Conservation (phyloP, 2,797 vertebrate genomes). For the Gymnodraco acuticeps region DNA sequence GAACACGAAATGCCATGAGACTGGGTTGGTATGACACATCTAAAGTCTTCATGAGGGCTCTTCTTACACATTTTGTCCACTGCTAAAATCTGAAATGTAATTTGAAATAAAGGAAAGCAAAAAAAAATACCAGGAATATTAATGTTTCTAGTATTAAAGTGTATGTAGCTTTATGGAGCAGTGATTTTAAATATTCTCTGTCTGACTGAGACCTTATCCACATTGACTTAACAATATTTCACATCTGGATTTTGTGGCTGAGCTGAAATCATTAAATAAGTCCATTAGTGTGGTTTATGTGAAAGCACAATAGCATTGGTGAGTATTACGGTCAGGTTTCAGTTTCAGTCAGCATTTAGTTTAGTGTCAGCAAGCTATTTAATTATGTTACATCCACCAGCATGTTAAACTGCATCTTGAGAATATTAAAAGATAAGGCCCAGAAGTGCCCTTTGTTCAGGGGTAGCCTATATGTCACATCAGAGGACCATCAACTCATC, state of each 20-base stretch:
- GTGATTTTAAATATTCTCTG: slow-evolving; percentile 16
- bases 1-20: too few relatives aligned
- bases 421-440: slow-evolving; percentile 44
- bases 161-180: not conserved
- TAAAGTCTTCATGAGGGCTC: not conserved
- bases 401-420: slow-evolving; percentile 23
- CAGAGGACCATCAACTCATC: slow-evolving; percentile 30
- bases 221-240: slow-evolving; percentile 20
- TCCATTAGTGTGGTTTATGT: slow-evolving; percentile 19
- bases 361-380: slow-evolving; percentile 55
- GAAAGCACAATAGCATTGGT: slow-evolving; percentile 37
- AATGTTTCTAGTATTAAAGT: not conserved
- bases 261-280: slow-evolving; percentile 9
- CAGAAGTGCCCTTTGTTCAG: slow-evolving; percentile 33
- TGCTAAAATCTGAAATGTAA: slow-evolving; percentile 1
- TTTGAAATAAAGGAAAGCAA: not conserved
- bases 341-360: slow-evolving; percentile 38
- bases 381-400: slow-evolving; percentile 51
- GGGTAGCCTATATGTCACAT: slow-evolving; percentile 48
- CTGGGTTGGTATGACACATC: slow-evolving; percentile 11
- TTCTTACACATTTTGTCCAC: slow-evolving; percentile 5
- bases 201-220: not conserved
- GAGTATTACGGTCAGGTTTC: slow-evolving; percentile 28
- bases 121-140: not conserved
- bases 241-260: not conserved